Percentiles rank a stretch among this genome's conserved stretches.
Conservation (phyloP, 2,113 vertebrate species). For the Perca flavescens region DNA sequence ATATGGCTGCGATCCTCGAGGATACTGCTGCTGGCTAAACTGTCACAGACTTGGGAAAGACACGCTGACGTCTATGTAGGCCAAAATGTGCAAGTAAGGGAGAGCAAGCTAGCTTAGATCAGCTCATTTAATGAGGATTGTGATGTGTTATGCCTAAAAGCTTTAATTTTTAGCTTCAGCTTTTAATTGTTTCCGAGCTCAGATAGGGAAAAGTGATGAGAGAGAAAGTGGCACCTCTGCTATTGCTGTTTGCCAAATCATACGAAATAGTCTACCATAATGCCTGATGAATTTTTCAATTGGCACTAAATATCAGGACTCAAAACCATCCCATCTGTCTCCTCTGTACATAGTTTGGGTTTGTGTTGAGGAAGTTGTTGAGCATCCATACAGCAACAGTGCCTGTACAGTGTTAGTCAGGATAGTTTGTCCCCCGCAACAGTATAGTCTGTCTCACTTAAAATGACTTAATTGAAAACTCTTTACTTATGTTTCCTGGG, state of each 20-base stretch:
- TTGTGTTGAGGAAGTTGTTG: neutral
- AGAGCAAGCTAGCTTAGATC: constrained; percentile 18
- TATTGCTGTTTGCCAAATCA: neutral
- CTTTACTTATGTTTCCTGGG: constrained; percentile 68
- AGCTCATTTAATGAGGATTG: constrained; percentile 1
- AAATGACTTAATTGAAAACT: constrained; percentile 69
- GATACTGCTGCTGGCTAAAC: constrained; percentile 25
- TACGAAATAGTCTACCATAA: neutral
- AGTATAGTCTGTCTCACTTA: constrained; percentile 40
- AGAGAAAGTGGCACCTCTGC: neutral
- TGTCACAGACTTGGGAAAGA: neutral
- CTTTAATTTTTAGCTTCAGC: neutral
- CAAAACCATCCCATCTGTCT: neutral
- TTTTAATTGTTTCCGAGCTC: constrained; percentile 11
- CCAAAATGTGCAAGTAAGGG: constrained; percentile 24
- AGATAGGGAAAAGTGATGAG: neutral
- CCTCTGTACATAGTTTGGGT: neutral
- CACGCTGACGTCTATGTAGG: constrained; percentile 17
- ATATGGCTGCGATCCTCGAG: constrained; percentile 8
- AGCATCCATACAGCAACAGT: neutral
- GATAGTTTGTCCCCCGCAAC: constrained; percentile 13
- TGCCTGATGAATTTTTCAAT: neutral
- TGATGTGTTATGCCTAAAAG: neutral
- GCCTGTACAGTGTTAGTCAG: constrained; percentile 1
- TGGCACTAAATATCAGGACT: neutral